Evolutionary conservation across 2,113 vertebrate genomes (phyloP), one percentile per base, ranked within the genome.

Genomic region (Pterocles burchelli): DNA sequence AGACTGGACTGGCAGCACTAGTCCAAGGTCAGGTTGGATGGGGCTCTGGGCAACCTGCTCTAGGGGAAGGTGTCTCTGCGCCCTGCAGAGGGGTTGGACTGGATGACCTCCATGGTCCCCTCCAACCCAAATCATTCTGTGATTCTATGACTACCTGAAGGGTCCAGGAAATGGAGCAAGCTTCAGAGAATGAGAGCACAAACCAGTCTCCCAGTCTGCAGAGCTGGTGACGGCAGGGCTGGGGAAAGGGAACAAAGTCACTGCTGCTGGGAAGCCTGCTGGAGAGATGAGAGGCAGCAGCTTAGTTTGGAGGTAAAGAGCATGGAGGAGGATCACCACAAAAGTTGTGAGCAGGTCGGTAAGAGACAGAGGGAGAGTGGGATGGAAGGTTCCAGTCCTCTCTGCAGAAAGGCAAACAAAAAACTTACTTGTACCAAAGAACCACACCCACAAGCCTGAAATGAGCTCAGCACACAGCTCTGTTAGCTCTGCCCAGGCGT

Each of bases 291-390:
- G 20, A 66, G 63, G 38, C 54, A 71, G 62, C 17, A 85, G 25
- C 75, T 82, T 33, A 21, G 29, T 10, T 51, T 24, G n/a, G 58
- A 76, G 46, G 7, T n/a, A 48, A 83, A 49, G 33, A 48, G 31
- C 5, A 0, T 0, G 7, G 20, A 78, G 24, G 17, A 14, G 21
- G 11, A 48, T 15, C 2, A 2, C 7, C 2, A 2, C 7, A 0
- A 38, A 77, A 80, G 36, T 13, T 43, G 28, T 51, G 33, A 61
- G 48, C 18, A 67, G 24, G 26, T 20, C 71, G 12, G 11, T 33
- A 63, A 88, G 21, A 34, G 26, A 67, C 33, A 84, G 31, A 73
- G 29, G 26, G 16, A 82, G 24, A 76, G 59, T 81, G 20, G 38
- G 43, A 49, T 9, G 15, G n/a, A 51, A 89, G 22, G 62, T 45